These are phyloP conservation scores for Calameuta idolon DNA, from an alignment of 2,888 invertebrate genomes.

Conservation along the genomic window DNA sequence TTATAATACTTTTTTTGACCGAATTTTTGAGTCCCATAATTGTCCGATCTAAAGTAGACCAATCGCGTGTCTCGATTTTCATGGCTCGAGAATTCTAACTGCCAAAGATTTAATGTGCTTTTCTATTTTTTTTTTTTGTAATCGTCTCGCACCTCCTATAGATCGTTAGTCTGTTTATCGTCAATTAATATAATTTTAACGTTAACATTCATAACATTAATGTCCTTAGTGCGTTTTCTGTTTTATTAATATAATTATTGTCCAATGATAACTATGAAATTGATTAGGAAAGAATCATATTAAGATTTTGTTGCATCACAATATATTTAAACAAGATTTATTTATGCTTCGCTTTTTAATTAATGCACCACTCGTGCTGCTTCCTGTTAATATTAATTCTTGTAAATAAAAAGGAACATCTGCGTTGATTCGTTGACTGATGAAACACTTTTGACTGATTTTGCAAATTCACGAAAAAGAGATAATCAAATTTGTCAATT, in stretches of 20 bases:
- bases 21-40: not conserved
- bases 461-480: not conserved
- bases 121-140: not conserved
- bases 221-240: conserved; percentile 5
- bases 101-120: not conserved
- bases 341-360: not conserved
- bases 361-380: not conserved
- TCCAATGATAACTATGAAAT: not conserved
- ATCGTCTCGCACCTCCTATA: not conserved
- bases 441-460: not conserved
- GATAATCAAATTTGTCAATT: not conserved
- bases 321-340: not conserved
- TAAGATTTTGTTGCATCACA: not conserved
- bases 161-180: not conserved
- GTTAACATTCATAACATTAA: conserved; percentile 2
- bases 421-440: not conserved
- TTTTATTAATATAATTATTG: conserved; percentile 10
- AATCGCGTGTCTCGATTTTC: not conserved
- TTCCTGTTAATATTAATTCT: not conserved
- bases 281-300: not conserved
- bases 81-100: not conserved
- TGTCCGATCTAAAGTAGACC: not conserved
- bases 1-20: not conserved
- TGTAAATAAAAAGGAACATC: not conserved
- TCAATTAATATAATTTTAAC: conserved; percentile 8